Evolutionary conservation across 2,797 vertebrate species (phyloP).

Genomic region (Chelon auratus): DNA sequence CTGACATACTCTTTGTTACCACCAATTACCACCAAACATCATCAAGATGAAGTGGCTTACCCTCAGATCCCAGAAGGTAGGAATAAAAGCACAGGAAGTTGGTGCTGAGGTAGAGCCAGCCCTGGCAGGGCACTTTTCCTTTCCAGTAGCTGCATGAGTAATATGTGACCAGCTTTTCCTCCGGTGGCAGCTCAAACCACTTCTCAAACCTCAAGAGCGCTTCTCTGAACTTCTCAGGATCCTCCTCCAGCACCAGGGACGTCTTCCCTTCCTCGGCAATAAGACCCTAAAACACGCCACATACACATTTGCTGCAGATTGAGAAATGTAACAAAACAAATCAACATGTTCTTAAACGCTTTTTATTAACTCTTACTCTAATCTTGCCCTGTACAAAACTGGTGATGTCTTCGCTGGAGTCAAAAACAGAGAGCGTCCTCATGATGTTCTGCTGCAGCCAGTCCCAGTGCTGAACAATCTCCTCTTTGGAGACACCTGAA

Average conservation of each 20-base stretch:
- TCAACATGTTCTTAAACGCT: too few relatives aligned
- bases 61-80: conserved; percentile 94
- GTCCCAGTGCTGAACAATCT: conserved; percentile 96
- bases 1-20: conserved; percentile 15
- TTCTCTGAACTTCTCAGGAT: conserved; percentile 96
- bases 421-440: conserved; percentile 96
- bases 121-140: conserved; percentile 96
- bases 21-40: conserved; percentile 3
- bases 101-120: conserved; percentile 98
- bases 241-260: conserved; percentile 90
- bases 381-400: conserved; percentile 99
- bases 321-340: neutral
- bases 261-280: conserved; percentile 96
- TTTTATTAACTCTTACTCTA: conserved; percentile 83
- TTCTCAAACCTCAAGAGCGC: conserved; percentile 94
- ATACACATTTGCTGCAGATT: neutral
- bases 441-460: conserved; percentile 97
- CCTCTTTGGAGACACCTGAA: conserved; percentile 93
- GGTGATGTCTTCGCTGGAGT: conserved; percentile 97
- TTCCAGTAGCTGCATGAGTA: conserved; percentile 99
- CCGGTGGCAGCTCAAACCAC: conserved; percentile 91
- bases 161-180: conserved; percentile 97
- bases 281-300: conserved; percentile 86
- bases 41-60: conserved; percentile 80
- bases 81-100: conserved; percentile 99